Base-by-base conservation (phyloP, 2,113 vertebrate genomes). In the Clinocottus analis region DNA sequence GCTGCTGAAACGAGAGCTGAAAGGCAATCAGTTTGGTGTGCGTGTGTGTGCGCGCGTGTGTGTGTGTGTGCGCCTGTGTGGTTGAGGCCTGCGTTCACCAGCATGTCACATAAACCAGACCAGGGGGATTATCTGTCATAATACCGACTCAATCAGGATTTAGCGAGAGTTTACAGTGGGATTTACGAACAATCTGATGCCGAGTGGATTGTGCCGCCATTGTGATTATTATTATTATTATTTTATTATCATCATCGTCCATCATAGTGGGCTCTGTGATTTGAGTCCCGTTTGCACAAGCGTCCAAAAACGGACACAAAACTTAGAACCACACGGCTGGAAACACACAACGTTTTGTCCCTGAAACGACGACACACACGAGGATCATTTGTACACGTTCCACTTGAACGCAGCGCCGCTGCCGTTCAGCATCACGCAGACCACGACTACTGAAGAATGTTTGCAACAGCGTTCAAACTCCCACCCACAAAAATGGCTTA, bases 101-200 rank as follows among this genome's bases (percentile, higher is more conserved):
- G 61, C 71, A 81, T 49, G 59, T 88, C 87, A 82, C 51, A 82
- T 56, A 65, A 91, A 91, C 70, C 85, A 88, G 73, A 78, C 71
- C 39, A 62, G 75, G 45, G 23, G 87, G 87, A 92, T 93, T 91
- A 91, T 86, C 79, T 79, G 77, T 84, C 84, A 90, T 90, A 90
- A 84, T 80, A 87, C 83, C 75, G 75, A 87, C 72, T 93, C 87
- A 77, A 66, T 90, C 64, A 75, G 84, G 87, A 80, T 90, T 87
- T 87, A 90, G 82, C 31, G 11, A 43, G 82, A 85, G 77, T 92
- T 90, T 90, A 84, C 74, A 37, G 75, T 79, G 75, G 85, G 87
- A 90, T 92, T 93, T 93, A 68, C 16, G 29, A 75, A 72, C 85
- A 85, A 90, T 90, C 86, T 87, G 88, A 92, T 84, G 85, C 69